A percentile compares a stretch with the other conserved stretches of the same genome.
These are phyloP conservation scores for Strix uralensis DNA, from an alignment of 2,113 vertebrate species.

Conservation along the genomic window DNA sequence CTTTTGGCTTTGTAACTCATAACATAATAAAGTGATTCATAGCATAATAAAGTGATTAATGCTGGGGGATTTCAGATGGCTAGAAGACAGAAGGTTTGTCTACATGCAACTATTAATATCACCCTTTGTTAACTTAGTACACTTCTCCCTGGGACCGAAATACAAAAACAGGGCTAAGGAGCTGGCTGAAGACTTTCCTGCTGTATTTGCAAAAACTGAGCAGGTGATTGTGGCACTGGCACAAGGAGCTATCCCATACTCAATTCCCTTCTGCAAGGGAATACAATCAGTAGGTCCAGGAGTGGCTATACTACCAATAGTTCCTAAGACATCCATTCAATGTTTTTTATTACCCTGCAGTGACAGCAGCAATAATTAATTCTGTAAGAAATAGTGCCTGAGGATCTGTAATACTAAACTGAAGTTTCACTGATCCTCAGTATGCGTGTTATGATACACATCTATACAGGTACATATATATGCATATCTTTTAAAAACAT, in stretches of 20 bases:
- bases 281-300: neutral
- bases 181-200: neutral
- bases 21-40: neutral
- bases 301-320: neutral
- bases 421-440: neutral
- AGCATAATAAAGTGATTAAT: neutral
- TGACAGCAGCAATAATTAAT: conserved; percentile 1
- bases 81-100: neutral
- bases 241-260: neutral
- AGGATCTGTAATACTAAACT: neutral
- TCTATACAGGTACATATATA: neutral
- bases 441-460: neutral
- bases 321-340: neutral
- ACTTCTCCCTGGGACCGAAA: neutral
- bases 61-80: neutral
- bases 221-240: neutral
- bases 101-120: neutral
- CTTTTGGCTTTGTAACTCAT: neutral
- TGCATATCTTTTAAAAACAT: neutral
- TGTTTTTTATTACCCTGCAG: neutral
- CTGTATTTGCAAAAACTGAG: neutral
- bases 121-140: neutral
- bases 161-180: neutral
- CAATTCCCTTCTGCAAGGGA: neutral
- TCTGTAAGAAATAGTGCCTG: neutral